phyloP scores from a whole-genome alignment of 1,140 invertebrate genomes.

The Oreohelix idahoensis region DNA sequence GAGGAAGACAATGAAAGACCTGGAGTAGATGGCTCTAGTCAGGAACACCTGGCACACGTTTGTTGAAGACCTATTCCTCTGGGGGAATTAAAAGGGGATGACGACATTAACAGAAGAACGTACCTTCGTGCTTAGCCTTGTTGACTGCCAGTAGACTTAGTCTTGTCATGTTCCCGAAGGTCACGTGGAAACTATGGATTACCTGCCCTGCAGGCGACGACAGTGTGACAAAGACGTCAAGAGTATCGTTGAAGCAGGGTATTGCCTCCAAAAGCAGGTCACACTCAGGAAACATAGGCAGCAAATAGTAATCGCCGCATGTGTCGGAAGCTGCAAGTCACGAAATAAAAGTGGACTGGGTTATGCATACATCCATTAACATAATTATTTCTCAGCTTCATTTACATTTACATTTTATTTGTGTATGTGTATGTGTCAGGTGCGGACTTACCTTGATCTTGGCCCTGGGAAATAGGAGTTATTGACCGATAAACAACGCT shows the following conservation, averaged over 20 bases:
- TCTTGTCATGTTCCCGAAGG: background rate
- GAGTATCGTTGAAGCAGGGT: constrained; percentile 24
- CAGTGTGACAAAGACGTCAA: constrained; percentile 3
- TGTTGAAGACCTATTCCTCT: too few relatives aligned
- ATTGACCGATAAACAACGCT: too few relatives aligned
- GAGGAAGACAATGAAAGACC: too few relatives aligned
- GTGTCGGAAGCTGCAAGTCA: constrained; percentile 19
- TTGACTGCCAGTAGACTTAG: background rate
- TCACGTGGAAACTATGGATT: constrained; percentile 7
- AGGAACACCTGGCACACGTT: too few relatives aligned
- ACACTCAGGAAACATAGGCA: constrained; percentile 21
- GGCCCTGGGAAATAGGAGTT: too few relatives aligned
- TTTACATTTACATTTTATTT: too few relatives aligned
- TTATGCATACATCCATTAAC: too few relatives aligned
- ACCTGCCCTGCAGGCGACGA: constrained; percentile 5
- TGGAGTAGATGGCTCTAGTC: too few relatives aligned
- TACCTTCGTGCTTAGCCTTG: constrained; percentile 17
- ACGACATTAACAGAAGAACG: background rate
- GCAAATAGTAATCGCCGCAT: constrained; percentile 23
- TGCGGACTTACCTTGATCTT: too few relatives aligned
- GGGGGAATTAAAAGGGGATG: too few relatives aligned
- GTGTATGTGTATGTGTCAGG: too few relatives aligned
- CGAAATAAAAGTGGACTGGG: background rate
- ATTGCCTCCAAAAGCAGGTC: constrained; percentile 19
- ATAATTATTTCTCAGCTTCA: too few relatives aligned